Base-by-base conservation (phyloP, 2,888 invertebrate species). In the Leptura quadrifasciata region DNA sequence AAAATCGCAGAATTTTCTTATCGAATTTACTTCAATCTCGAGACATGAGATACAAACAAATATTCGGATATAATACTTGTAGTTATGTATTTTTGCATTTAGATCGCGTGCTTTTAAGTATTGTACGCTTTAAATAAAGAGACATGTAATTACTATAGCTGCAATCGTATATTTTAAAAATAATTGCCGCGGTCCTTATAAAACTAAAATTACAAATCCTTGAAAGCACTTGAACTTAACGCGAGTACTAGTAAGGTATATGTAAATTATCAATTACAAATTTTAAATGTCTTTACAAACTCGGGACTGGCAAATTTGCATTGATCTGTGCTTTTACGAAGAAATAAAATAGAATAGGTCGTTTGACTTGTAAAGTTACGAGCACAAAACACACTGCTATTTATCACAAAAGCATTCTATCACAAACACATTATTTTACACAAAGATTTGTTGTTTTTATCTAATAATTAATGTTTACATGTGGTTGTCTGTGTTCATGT, bases 341-440 rank as follows among this genome's bases (percentile, higher is more conserved):
- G 60, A 61, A 61, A 68, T 15, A 24, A 35, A 69, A 35, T 35
- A 58, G 58, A 69, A 69, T 69, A 20, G 69, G 58, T 69, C 69
- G 39, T 69, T 69, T 58, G 54, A 68, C 17, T 31, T 21, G 69
- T 58, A 58, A 69, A 20, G 58, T 27, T 81, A 80, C 81, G 80
- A 84, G 83, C 84, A 83, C 83, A 73, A 82, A 82, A 84, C 83
- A 82, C 84, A 83, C 81, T 77, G 77, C 76, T 79, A 74, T 76
- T 60, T 60, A 64, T 68, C 70, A 75, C 70, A 24, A 57, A 54
- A 60, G 55, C 68, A 77, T 72, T 72, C 18, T 74, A 58, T 71
- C 63, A 71, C 71, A 55, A 70, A 55, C 58, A 69, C 69, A 69
- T 39, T 58, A 27, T 68, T 15, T 69, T 58, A 69, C 69, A 69